Base-by-base conservation (phyloP, 2,113 vertebrate species). In the Vulpes lagopus region DNA sequence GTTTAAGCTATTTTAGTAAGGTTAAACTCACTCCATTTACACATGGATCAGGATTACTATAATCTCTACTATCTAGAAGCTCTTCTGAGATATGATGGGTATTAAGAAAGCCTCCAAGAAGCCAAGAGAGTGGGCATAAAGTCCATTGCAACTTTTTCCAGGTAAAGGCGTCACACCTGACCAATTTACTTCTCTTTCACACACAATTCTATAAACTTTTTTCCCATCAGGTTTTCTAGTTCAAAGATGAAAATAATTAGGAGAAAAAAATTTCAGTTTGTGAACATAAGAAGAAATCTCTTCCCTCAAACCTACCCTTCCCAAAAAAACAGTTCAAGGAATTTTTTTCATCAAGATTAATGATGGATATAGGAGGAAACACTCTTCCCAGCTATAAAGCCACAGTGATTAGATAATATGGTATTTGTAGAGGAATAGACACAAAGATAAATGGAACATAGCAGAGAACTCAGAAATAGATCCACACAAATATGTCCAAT, bases 261-360 rank as follows among this genome's bases (percentile, higher is more conserved):
- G 7, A 85, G 38, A 12, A 82, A 92, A 67, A 81, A 59, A 30
- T 2, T 5, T 6, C 25, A 55, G 9, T 2, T 89, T 85, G 7
- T 35, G 23, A 62, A 83, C 23, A 80, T 53, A 67, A 59, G n/a
- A 11, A 55, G 32, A 11, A 76, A 49, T 59, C 35, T 4, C 27
- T 30, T 12, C 32, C 27, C 14, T 14, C 17, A 22, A 11, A 7
- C 5, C 23, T 60, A 22, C 55, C 5, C 15, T 6, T 8, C 62
- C 8, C 0, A 5, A 78, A 78, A 65, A 67, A 57, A 57, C 8
- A 25, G 17, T 30, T 5, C 57, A 49, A 83, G 15, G 17, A 60
- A 95, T 64, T 92, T 92, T 67, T 92, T 89, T 82, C 25, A 85
- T 85, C 62, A 79, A 80, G 22, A 80, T 92, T 79, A 73, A 76